Conservation (phyloP, 2,888 invertebrate species). For the Notodonta dromedarius region DNA sequence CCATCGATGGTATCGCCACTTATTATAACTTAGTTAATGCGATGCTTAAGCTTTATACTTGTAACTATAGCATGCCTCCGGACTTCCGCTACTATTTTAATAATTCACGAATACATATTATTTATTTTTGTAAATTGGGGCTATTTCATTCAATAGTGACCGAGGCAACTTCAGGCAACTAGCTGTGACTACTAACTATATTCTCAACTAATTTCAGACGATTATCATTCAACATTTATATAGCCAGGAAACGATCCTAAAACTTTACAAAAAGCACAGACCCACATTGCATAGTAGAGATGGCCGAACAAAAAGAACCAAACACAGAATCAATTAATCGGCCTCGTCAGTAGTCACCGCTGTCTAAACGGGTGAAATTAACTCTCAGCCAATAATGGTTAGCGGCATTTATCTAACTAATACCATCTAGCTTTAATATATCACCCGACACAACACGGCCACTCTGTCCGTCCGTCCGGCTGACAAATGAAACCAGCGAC, state of each 20-base stretch:
- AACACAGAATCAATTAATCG: slow-evolving; percentile 28
- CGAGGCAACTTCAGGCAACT: too few relatives aligned
- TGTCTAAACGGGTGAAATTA: slow-evolving; percentile 52
- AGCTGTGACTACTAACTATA: too few relatives aligned
- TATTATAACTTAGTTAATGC: slow-evolving; percentile 6
- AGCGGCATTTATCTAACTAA: slow-evolving; percentile 53
- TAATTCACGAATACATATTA: too few relatives aligned
- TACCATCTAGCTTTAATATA: slow-evolving; percentile 58
- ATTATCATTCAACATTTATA: too few relatives aligned
- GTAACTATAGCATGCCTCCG: background rate
- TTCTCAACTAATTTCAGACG: too few relatives aligned
- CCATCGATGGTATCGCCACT: slow-evolving; percentile 3
- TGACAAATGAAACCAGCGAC: slow-evolving; percentile 58
- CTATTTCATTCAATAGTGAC: too few relatives aligned
- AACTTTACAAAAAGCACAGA: background rate
- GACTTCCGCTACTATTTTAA: background rate
- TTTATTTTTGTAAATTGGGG: too few relatives aligned
- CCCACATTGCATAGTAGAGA: background rate
- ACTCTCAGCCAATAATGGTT: slow-evolving; percentile 50
- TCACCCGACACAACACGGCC: slow-evolving; percentile 56
- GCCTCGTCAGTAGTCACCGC: slow-evolving; percentile 23
- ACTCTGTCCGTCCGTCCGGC: slow-evolving; percentile 51
- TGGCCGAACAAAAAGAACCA: background rate
- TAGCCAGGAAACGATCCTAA: too few relatives aligned
- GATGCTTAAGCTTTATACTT: background rate